phyloP scores from a whole-genome alignment of 2,797 vertebrate genomes.

The Aulostomus chinensis region DNA sequence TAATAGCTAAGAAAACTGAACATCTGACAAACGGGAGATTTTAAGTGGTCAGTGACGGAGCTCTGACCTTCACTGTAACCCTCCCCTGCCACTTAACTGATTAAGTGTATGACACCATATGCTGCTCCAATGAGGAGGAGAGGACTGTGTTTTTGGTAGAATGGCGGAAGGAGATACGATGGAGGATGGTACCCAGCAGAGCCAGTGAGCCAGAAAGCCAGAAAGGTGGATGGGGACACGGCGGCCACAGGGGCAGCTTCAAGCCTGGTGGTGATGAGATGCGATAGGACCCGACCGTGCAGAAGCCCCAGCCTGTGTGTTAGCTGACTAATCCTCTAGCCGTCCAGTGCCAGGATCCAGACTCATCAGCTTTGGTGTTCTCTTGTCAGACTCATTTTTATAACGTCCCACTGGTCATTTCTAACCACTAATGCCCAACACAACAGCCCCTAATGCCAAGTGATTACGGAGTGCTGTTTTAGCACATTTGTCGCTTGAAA shows the following conservation, averaged over 20 bases:
- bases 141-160: slow-evolving; percentile 30
- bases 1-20: background rate
- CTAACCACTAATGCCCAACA: slow-evolving; percentile 83
- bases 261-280: slow-evolving; percentile 72
- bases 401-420: slow-evolving; percentile 78
- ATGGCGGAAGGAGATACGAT: slow-evolving; percentile 15
- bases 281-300: slow-evolving; percentile 69
- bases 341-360: slow-evolving; percentile 79
- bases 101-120: slow-evolving; percentile 20
- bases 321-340: slow-evolving; percentile 78
- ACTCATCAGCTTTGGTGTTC: slow-evolving; percentile 84
- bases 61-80: background rate
- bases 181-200: slow-evolving; percentile 51
- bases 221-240: slow-evolving; percentile 48
- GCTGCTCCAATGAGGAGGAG: slow-evolving; percentile 35
- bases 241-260: slow-evolving; percentile 61
- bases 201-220: slow-evolving; percentile 29
- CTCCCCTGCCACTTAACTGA: slow-evolving; percentile 8
- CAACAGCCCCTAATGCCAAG: slow-evolving; percentile 83
- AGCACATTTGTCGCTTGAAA: slow-evolving; percentile 81
- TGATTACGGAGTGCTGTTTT: slow-evolving; percentile 85
- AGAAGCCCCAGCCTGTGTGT: slow-evolving; percentile 71
- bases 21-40: too few species aligned
- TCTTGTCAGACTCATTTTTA: slow-evolving; percentile 83
- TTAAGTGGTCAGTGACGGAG: background rate